Evolutionary conservation across 2,888 invertebrate species (phyloP).

Genomic region (Erebia palarica): DNA sequence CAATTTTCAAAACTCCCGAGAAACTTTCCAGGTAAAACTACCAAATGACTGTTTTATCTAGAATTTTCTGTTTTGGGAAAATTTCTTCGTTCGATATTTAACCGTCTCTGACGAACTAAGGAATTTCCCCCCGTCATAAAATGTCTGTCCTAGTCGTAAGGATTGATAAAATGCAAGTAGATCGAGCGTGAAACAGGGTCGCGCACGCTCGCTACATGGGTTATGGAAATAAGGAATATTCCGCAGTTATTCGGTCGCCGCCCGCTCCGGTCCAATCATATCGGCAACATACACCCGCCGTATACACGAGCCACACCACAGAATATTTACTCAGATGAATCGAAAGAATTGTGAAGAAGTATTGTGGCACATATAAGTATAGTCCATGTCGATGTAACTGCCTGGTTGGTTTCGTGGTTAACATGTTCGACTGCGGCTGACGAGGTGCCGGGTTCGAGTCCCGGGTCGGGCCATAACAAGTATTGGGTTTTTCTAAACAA

Average conservation of each 20-base stretch:
- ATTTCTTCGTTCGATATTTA: too few species aligned
- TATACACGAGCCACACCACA: slow-evolving; percentile 11
- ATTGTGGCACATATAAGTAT: too few species aligned
- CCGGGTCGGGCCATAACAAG: too few species aligned
- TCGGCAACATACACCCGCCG: not conserved
- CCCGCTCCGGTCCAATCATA: slow-evolving; percentile 13
- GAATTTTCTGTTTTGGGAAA: too few species aligned
- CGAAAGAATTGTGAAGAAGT: too few species aligned
- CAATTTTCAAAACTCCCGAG: too few species aligned
- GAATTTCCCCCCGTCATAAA: slow-evolving; percentile 3
- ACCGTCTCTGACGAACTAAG: not conserved
- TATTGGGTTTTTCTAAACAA: too few species aligned
- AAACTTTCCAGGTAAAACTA: too few species aligned
- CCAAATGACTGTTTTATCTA: too few species aligned
- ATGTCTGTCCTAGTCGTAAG: slow-evolving; percentile 2
- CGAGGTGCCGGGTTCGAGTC: too few species aligned
- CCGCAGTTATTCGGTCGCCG: slow-evolving; percentile 36
- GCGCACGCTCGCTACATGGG: not conserved
- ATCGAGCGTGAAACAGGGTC: slow-evolving; percentile 15
- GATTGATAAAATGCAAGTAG: slow-evolving; percentile 16
- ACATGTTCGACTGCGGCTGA: too few species aligned
- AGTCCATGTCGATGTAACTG: too few species aligned
- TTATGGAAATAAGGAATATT: slow-evolving; percentile 25
- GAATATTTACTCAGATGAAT: not conserved
- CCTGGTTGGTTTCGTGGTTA: not conserved